Percentiles rank a stretch among this genome's conserved stretches.
phyloP scores from a whole-genome alignment of 2,797 vertebrate species.

The Mormyrops boulengeri region DNA sequence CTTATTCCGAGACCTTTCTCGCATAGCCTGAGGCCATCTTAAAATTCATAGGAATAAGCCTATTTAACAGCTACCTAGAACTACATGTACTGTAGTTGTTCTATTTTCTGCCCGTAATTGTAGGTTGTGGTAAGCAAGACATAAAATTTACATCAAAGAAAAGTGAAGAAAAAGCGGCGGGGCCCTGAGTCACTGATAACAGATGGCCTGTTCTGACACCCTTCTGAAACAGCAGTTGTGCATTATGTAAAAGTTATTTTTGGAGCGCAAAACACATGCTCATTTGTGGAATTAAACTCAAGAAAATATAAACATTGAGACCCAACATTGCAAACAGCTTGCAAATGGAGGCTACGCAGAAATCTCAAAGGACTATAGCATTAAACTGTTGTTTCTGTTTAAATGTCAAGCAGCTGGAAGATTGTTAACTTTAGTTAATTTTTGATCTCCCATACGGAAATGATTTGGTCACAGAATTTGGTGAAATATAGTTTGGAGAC shows the following conservation, averaged over 20 bases:
- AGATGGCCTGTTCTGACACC: constrained; percentile 8
- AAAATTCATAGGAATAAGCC: background rate
- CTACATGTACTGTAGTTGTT: background rate
- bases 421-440: background rate
- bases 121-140: background rate
- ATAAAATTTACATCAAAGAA: constrained; percentile 9
- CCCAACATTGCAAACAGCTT: background rate
- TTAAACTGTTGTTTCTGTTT: background rate
- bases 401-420: background rate
- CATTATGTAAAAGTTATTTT: constrained; percentile 19
- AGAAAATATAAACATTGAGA: background rate
- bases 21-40: background rate
- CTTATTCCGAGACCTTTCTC: background rate
- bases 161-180: background rate
- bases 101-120: background rate
- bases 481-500: background rate
- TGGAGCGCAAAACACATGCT: constrained; percentile 8
- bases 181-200: background rate
- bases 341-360: background rate
- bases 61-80: background rate
- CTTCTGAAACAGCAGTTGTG: constrained; percentile 1
- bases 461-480: background rate
- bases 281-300: constrained; percentile 15
- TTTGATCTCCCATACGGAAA: background rate
- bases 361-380: background rate